Conservation (phyloP, 2,888 invertebrate species). For the Drosophila pseudotalamancana region DNA sequence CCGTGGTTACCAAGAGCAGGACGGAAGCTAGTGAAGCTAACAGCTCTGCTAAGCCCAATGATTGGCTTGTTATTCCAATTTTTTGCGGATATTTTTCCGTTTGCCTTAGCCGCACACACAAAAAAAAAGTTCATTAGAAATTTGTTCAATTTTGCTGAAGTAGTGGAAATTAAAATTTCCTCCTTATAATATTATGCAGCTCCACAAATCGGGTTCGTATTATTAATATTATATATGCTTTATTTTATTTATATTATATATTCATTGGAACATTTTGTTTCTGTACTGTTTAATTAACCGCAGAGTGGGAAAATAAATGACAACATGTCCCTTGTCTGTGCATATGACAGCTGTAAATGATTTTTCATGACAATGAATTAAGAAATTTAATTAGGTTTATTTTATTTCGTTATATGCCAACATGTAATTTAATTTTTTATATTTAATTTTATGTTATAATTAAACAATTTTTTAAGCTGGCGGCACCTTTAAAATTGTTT, state of each 20-base stretch:
- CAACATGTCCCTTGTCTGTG: not conserved
- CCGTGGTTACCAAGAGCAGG: conserved; percentile 1
- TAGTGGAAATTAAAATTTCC: not conserved
- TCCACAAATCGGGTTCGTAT: not conserved
- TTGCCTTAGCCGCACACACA: not conserved
- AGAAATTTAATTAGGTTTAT: not conserved
- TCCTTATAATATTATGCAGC: not conserved
- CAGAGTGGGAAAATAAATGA: conserved; percentile 1
- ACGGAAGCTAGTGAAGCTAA: conserved; percentile 1
- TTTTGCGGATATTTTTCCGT: not conserved
- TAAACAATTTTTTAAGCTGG: not conserved
- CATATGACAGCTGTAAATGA: not conserved
- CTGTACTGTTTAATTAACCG: conserved; percentile 1
- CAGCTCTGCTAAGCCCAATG: not conserved
- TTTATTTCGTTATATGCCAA: not conserved
- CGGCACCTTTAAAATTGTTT: not conserved
- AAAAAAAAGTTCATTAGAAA: not conserved
- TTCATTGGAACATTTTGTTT: not conserved
- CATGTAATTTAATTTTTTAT: not conserved
- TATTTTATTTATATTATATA: not conserved
- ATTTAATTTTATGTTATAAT: not conserved
- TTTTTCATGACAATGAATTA: conserved; percentile 1
- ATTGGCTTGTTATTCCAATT: conserved; percentile 6
- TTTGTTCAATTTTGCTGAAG: not conserved
- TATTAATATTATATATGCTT: not conserved